Conservation (phyloP, 1,140 invertebrate genomes). For the Calosoma granatense region DNA sequence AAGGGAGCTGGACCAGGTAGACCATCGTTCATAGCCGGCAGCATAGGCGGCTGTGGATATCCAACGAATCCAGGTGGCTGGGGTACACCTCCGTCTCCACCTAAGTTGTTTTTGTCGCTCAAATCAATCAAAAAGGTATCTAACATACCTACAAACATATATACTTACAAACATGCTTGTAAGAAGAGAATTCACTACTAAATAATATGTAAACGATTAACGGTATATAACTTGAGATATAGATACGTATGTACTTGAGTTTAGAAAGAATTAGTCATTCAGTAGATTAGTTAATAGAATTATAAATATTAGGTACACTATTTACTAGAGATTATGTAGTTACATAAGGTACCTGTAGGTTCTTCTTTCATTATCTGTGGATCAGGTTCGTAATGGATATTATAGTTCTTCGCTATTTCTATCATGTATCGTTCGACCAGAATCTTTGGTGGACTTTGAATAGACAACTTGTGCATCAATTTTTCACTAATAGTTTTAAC, state of each 20-base stretch:
- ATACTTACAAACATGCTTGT: too few species aligned
- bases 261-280: background rate
- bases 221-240: too few species aligned
- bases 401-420: conserved; percentile 94
- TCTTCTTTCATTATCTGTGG: conserved; percentile 81
- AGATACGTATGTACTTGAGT: too few species aligned
- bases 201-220: too few species aligned
- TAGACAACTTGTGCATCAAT: conserved; percentile 89
- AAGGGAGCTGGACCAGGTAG: conserved; percentile 37
- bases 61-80: conserved; percentile 71
- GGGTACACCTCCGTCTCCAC: conserved; percentile 42
- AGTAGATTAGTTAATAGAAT: conserved; percentile 5
- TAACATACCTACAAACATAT: conserved; percentile 31
- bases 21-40: conserved; percentile 42
- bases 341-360: conserved; percentile 23
- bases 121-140: conserved; percentile 78
- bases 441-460: conserved; percentile 92
- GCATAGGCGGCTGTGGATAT: conserved; percentile 54
- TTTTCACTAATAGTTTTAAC: conserved; percentile 85
- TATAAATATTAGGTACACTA: background rate
- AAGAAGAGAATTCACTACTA: too few species aligned
- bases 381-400: conserved; percentile 87
- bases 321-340: background rate
- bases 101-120: conserved; percentile 46
- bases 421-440: conserved; percentile 92